phyloP scores from a whole-genome alignment of 1,140 invertebrate genomes.

The Globodera rostochiensis region DNA sequence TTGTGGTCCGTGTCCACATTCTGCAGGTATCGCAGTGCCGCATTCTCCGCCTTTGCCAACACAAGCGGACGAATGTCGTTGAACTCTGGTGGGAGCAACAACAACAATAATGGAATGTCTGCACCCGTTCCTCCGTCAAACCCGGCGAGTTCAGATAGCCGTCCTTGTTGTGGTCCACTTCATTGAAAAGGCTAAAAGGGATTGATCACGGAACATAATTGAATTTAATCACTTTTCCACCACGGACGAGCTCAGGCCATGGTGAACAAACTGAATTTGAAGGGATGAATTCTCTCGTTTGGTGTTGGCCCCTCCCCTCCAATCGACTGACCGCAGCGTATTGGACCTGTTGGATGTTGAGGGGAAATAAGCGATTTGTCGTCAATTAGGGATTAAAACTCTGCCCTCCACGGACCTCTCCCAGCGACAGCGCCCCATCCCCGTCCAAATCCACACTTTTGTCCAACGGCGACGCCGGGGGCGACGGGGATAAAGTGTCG shows the following conservation, averaged over 20 bases:
- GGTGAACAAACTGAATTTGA: constrained; percentile 56
- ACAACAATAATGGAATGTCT: not conserved
- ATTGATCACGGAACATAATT: constrained; percentile 34
- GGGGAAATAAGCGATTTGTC: no score
- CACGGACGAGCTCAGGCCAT: constrained; percentile 60
- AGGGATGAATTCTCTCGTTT: not conserved
- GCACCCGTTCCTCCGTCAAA: not conserved
- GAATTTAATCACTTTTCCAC: constrained; percentile 47
- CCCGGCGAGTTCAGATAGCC: constrained; percentile 47
- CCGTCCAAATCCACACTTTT: constrained; percentile 62
- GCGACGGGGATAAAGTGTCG: constrained; percentile 15
- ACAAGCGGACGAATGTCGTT: constrained; percentile 61
- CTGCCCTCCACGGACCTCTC: constrained; percentile 43
- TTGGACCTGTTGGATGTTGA: constrained; percentile 26
- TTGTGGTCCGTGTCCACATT: constrained; percentile 61
- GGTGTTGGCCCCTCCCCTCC: not conserved
- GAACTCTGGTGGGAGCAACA: constrained; percentile 44
- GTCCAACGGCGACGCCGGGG: constrained; percentile 48
- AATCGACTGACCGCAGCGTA: constrained; percentile 53
- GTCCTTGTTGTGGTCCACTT: constrained; percentile 60
- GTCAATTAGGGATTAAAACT: not conserved
- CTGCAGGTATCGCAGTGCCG: constrained; percentile 59
- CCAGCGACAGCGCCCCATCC: constrained; percentile 56
- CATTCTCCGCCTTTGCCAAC: constrained; percentile 64
- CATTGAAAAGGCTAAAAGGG: constrained; percentile 33